Base-by-base conservation (phyloP, 2,797 vertebrate species). In the Sebastes steindachneri region DNA sequence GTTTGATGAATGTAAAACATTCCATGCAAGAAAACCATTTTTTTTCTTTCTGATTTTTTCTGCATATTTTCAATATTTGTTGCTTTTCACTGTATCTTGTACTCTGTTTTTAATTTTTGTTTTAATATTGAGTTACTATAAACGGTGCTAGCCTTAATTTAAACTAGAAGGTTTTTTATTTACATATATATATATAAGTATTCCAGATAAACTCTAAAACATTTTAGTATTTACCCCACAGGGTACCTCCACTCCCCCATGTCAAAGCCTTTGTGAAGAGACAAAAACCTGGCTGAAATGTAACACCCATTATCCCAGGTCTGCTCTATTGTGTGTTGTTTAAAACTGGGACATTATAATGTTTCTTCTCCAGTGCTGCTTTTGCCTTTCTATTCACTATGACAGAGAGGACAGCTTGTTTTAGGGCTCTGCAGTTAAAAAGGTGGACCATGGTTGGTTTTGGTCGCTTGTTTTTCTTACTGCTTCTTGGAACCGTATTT, bases 261-360 rank as follows among this genome's bases (percentile, higher is more conserved):
- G 2, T 26, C 48, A 14, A n/a, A 60, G 11, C 15, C 21, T 86
- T 81, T 81, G 69, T 86, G 21, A 80, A 28, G 26, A 75, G 55
- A 74, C 66, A 73, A 87, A 64, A 85, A 63, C 60, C 74, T 71
- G 21, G 29, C 35, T 88, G 88, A 86, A 89, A 93, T 78, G 12
- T 37, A 51, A 92, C 26, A 67, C 73, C 72, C 2, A 9, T 77
- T 69, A 70, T 75, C 70, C 21, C 48, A 21, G 26, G 15, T 66
- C 37, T 21, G 45, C 4, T 79, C 75, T 62, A n/a, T 67, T 82
- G 48, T 81, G 64, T 60, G 8, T 41, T 63, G 53, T 80, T 21
- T 74, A 62, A 86, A 82, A 76, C 67, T 73, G n/a, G 77, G 68
- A 9, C 62, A 23, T 64, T 15, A 59, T 59, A 26, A 25, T 37